These are phyloP conservation scores for Epinephelus lanceolatus DNA, from an alignment of 2,113 vertebrate genomes.

Conservation along the genomic window DNA sequence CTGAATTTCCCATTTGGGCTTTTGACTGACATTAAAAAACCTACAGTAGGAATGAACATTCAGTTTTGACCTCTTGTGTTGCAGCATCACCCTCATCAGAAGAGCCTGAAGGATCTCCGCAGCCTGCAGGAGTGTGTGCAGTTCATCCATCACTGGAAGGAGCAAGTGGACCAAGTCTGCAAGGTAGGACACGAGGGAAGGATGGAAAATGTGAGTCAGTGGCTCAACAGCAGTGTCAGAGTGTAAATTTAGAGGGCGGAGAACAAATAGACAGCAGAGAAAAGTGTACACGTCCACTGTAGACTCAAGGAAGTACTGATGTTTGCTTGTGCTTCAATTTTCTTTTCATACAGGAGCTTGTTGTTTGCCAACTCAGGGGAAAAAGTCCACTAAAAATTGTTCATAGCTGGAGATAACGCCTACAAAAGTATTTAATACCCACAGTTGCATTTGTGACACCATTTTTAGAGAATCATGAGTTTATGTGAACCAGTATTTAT, in stretches of 20 bases:
- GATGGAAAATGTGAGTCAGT: background rate
- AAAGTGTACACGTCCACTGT: background rate
- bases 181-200: constrained; percentile 72
- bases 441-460: too few relatives aligned
- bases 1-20: background rate
- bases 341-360: background rate
- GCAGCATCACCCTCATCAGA: constrained; percentile 69
- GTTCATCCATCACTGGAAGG: constrained; percentile 84
- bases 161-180: constrained; percentile 83
- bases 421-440: background rate
- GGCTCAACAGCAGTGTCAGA: too few relatives aligned
- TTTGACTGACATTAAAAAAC: background rate
- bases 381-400: too few relatives aligned
- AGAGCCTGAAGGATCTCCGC: constrained; percentile 76
- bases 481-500: constrained; percentile 5
- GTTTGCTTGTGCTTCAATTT: background rate
- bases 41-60: background rate
- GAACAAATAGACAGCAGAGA: background rate
- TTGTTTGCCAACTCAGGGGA: background rate
- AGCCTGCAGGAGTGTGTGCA: constrained; percentile 84
- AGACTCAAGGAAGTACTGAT: background rate
- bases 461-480: background rate
- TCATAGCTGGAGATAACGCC: background rate
- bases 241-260: background rate
- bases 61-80: background rate